Evolutionary conservation across 2,888 invertebrate genomes (phyloP), one percentile per base, ranked within the genome.

Genomic region (Drosophila tripunctata): DNA sequence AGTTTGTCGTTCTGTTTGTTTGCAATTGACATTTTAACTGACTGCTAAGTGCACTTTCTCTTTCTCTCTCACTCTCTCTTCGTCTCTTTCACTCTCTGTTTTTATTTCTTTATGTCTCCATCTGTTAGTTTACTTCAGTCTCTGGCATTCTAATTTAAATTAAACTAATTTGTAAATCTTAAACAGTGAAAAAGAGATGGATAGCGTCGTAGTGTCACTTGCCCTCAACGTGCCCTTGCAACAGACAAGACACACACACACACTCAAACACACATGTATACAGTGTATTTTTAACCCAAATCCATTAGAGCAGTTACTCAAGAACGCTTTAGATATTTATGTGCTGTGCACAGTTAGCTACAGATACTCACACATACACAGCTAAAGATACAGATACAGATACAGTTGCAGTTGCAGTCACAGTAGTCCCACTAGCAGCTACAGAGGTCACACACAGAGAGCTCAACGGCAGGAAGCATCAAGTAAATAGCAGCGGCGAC

Each of bases 251-350:
- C 30, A 47, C 21, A 48, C 30, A 58, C 45, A 55, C 36, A 41
- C 35, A n/a, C n/a, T n/a, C n/a, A n/a, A n/a, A n/a, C 3, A 50
- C 12, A 30, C 7, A 58, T 21, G 47, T 5, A 31, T 19, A 31
- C 21, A 45, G 79, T 79, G 76, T 82, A 87, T 87, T 87, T 83
- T 87, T 83, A 87, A 87, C 86, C 83, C 87, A 82, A 85, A 87
- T 87, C 87, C 83, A 83, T 83, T 83, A 87, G 79, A 83, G 83
- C 75, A 87, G 86, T 87, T 82, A 87, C 86, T 87, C 88, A 87
- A 82, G 86, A 83, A 85, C 65, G 79, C 79, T 75, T 83, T 79
- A 87, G 87, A 83, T 87, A 83, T 87, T 87, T 83, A 82, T 87
- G 74, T 76, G 79, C 76, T 73, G 67, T 64, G 70, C 65, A 58